Evolutionary conservation across 1,140 invertebrate genomes (phyloP), one percentile per base, ranked within the genome.

Genomic region (Frieseomelitta varia): DNA sequence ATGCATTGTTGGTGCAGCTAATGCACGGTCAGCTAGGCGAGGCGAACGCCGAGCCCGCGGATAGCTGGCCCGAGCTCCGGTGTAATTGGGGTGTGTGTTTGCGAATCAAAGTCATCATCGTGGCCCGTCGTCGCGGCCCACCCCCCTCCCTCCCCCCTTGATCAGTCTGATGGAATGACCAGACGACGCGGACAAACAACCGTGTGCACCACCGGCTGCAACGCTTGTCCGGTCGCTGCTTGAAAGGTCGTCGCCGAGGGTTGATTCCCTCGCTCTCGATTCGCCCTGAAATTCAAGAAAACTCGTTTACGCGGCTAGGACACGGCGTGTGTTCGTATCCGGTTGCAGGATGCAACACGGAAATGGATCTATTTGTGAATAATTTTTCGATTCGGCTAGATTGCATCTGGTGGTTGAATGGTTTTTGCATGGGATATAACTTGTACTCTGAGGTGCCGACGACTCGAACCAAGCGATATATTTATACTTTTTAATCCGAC

Each of bases 1-100:
- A 94, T 94, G 94, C 93, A 95, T 94, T 95, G 94, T 95, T 94
- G 93, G 93, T 94, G 93, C 91, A 94, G 93, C 92, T 94, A 95
- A 94, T 94, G 94, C 93, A 94, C 91, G 91, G 92, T 94, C 94
- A 94, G 93, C 88, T 93, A 90, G 58, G 77, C 56, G 74, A 27
- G 53, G 34, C 89, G 72, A 53, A 21, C 39, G 69, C 21, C 91
- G 86, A 47, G n/a, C 39, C 56, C 90, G 85, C 89, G 90, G 92
- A 93, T 89, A 90, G 79, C 84, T 84, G 21, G 39, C 39, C 27
- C 34, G 39, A 69, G 51, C 86, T 87, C 92, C 86, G 91, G 90
- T 93, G 91, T 95, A 95, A 95, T 95, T 95, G 94, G 92, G 91
- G 90, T 92, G 88, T 92, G 92, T 94, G 94, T 95, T 94, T 95